Base-by-base conservation (phyloP, 1,140 invertebrate genomes). In the Drosophila rufa region DNA sequence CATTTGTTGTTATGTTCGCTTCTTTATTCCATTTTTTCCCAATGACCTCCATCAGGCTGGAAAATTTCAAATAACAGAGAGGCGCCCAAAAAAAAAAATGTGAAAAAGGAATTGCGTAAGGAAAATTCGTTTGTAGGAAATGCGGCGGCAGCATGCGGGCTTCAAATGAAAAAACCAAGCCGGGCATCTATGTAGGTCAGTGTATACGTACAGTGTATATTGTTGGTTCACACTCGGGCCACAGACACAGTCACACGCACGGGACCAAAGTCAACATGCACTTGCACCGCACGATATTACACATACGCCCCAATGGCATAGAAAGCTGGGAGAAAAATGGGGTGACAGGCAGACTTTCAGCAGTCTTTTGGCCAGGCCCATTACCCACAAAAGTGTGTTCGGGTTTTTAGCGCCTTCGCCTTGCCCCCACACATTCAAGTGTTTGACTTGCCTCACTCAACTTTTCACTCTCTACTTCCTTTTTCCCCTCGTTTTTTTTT, bases 341-440 rank as follows among this genome's bases (percentile, higher is more conserved):
- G 56, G 40, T 46, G 66, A 67, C 62, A 42, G 66, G 14, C 43
- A 46, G 62, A 40, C 17, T n/a, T 55, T 55, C 53, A 19, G 53
- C 61, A 56, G 62, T 61, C 79, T 75, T 79, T 76, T 51, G 60
- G 62, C 48, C 77, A 65, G 75, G 75, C 65, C 83, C 83, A 86
- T 86, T 86, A 82, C 83, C 64, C 59, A 60, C 67, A 73, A 70
- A 86, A 86, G 82, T 87, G 75, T 86, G 80, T 85, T 73, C 67
- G 75, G 74, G 79, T 69, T 85, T 75, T 79, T 86, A 82, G 74
- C 83, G 82, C 80, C 84, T 82, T 82, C 55, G 70, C 57, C 68
- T 51, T 59, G 53, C 51, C 50, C 53, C 69, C 66, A 51, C 19
- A 50, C 36, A 73, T 50, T 73, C 43, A 46, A 77, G 62, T 77